Conservation (phyloP, 2,797 vertebrate species). For the Botia kubotai region DNA sequence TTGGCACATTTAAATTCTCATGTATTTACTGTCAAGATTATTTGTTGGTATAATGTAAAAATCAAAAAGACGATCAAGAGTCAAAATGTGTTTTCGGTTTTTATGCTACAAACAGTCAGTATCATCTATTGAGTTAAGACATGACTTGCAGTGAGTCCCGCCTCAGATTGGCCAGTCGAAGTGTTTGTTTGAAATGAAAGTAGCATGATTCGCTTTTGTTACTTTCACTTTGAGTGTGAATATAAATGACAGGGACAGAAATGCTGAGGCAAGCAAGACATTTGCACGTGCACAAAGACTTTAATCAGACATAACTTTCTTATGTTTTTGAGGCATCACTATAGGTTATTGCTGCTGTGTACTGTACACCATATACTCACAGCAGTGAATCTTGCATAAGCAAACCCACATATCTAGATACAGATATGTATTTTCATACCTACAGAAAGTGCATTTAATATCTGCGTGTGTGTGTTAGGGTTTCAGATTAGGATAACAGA, state of each 20-base stretch:
- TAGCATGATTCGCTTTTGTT: slow-evolving; percentile 9
- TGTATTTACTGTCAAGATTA: background rate
- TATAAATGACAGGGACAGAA: background rate
- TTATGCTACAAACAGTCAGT: background rate
- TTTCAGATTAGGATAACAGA: too few relatives aligned
- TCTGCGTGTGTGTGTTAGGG: too few relatives aligned
- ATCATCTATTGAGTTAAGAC: background rate
- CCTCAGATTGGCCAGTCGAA: slow-evolving; percentile 3
- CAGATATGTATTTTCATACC: too few relatives aligned
- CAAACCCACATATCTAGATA: too few relatives aligned
- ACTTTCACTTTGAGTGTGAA: slow-evolving; percentile 25
- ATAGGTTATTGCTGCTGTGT: too few relatives aligned
- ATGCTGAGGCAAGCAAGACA: background rate
- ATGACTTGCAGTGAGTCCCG: background rate
- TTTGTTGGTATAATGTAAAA: background rate
- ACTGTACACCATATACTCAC: too few relatives aligned
- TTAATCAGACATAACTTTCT: too few relatives aligned
- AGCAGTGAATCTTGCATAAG: too few relatives aligned
- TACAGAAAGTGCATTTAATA: too few relatives aligned
- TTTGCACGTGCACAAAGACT: background rate
- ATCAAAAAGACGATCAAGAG: background rate
- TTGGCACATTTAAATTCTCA: too few relatives aligned
- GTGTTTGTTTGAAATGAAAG: slow-evolving; percentile 16
- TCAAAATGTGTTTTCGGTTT: slow-evolving; percentile 13
- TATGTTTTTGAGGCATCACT: too few relatives aligned